These are phyloP conservation scores for Lycophotia porphyrea DNA, from an alignment of 2,888 invertebrate species.

Conservation along the genomic window DNA sequence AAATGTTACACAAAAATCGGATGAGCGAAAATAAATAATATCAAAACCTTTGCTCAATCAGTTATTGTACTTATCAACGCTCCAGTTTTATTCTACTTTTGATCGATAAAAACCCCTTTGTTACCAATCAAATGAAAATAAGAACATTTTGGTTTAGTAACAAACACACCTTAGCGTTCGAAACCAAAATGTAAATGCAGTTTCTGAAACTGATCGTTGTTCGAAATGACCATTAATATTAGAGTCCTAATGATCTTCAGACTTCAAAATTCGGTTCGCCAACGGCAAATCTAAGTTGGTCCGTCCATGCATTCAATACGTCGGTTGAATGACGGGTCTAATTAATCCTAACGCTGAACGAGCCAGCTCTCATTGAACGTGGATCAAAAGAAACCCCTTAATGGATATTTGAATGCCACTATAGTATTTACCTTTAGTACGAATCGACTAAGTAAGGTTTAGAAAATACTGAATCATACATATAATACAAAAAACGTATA, in stretches of 20 bases:
- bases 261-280: constrained; percentile 59
- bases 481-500: constrained; percentile 57
- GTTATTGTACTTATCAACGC: constrained; percentile 7
- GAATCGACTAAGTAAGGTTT: constrained; percentile 61
- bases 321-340: constrained; percentile 82
- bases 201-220: constrained; percentile 42
- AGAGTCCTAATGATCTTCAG: constrained; percentile 56
- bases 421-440: constrained; percentile 78
- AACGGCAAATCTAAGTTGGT: constrained; percentile 70
- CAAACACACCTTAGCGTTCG: constrained; percentile 61
- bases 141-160: constrained; percentile 63
- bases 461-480: constrained; percentile 65
- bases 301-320: constrained; percentile 75
- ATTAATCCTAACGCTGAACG: constrained; percentile 84
- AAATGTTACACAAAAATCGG: neutral
- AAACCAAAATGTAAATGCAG: constrained; percentile 53
- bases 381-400: constrained; percentile 87
- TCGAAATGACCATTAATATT: constrained; percentile 62
- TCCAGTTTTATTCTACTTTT: constrained; percentile 39
- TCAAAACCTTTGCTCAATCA: neutral
- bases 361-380: constrained; percentile 78
- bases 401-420: constrained; percentile 87
- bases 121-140: constrained; percentile 67
- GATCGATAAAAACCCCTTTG: constrained; percentile 60
- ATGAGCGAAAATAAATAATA: neutral